Percentiles rank a stretch among this genome's conserved stretches.
Evolutionary conservation across 2,888 invertebrate species (phyloP).

Genomic region (Aphodius sticticus): DNA sequence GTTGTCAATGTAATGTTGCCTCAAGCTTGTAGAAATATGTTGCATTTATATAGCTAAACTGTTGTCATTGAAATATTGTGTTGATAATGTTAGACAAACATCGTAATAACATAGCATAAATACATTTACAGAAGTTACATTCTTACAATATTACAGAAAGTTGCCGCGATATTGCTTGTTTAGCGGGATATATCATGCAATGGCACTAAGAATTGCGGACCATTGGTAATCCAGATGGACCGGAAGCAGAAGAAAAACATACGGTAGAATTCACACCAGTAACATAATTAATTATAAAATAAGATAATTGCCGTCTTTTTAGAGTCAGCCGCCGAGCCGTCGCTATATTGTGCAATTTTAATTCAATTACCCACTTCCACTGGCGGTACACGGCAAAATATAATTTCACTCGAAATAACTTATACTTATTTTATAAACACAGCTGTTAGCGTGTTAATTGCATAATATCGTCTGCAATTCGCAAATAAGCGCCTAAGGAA

Average conservation of each 20-base stretch:
- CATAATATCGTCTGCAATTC: neutral
- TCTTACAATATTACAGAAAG: no score
- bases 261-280: no score
- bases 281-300: neutral
- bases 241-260: neutral
- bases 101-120: no score
- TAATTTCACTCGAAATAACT: neutral
- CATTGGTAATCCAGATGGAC: neutral
- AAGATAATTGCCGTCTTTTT: neutral
- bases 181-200: no score
- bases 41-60: no score
- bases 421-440: slow-evolving; percentile 4
- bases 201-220: no score
- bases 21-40: no score
- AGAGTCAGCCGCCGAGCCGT: neutral
- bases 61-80: no score
- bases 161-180: no score
- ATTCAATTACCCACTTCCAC: neutral
- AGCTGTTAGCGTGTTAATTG: neutral
- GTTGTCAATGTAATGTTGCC: no score
- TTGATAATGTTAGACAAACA: no score
- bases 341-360: slow-evolving; percentile 4
- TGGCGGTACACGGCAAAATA: neutral
- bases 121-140: no score
- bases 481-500: neutral